These are phyloP conservation scores for Phymatocera aterrima DNA, from an alignment of 2,888 invertebrate species.

Conservation along the genomic window DNA sequence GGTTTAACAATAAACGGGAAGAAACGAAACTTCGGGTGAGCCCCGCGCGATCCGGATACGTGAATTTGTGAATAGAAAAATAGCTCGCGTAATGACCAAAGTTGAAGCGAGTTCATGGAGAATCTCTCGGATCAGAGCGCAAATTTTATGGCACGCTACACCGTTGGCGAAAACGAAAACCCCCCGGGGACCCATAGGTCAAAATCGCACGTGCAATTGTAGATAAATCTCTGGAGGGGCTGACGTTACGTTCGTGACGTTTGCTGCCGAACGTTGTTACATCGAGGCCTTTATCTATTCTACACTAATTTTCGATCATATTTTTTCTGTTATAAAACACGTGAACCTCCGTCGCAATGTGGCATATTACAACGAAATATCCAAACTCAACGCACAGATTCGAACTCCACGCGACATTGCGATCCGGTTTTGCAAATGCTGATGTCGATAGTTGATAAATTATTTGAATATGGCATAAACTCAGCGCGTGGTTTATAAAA, in stretches of 20 bases:
- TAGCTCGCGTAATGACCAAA: slow-evolving; percentile 35
- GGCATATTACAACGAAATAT: neutral
- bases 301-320: neutral
- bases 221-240: slow-evolving; percentile 9
- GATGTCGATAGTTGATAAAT: neutral
- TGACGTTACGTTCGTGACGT: slow-evolving; percentile 22
- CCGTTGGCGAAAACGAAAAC: slow-evolving; percentile 36
- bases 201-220: slow-evolving; percentile 40
- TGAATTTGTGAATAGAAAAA: slow-evolving; percentile 29
- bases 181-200: slow-evolving; percentile 24
- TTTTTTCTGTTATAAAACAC: neutral
- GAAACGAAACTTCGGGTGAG: slow-evolving; percentile 18
- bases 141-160: slow-evolving; percentile 37
- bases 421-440: neutral
- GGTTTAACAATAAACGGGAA: slow-evolving; percentile 36
- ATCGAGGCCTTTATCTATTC: neutral
- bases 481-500: no score
- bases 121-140: slow-evolving; percentile 22
- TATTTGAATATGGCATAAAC: no score
- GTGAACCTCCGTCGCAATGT: neutral
- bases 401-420: neutral
- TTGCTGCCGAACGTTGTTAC: slow-evolving; percentile 7
- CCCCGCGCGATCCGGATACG: slow-evolving; percentile 6
- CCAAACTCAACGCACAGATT: neutral
- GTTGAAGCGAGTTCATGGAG: slow-evolving; percentile 13